Evolutionary conservation across 2,888 invertebrate genomes (phyloP), one percentile per base, ranked within the genome.

Genomic region (Rugalucina vietnamica): DNA sequence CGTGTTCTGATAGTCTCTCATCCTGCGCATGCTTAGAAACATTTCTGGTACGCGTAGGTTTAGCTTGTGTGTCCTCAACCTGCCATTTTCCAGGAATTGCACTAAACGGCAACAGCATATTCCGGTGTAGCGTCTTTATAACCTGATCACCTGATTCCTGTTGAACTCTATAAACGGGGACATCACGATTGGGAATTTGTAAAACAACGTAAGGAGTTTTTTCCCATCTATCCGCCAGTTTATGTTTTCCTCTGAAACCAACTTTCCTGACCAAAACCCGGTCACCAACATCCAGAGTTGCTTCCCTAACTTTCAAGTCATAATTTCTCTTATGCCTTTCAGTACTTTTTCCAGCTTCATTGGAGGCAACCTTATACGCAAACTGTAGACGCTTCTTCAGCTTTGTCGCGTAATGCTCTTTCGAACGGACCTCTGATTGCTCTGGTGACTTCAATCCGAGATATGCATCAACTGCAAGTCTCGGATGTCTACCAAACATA

Each of bases 391-490:
- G 50, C 14, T 72, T 71, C 18, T 36, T 54, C 24, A 72, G 10
- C 27, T 81, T 81, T 39, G 54, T n/a, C 18, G 76, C 76, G 60
- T 76, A 76, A 14, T 37, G 50, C 29, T 76, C 60, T 18, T 34
- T 69, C 36, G 37, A n/a, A 43, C 27, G 27, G 34, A 18, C 8
- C 37, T 57, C 24, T 4, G 70, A 12, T 14, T 8, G 3, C 24
- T 29, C 32, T 0, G 18, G n/a, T 39, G 37, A 14, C 14, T 65
- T n/a, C 27, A 77, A n/a, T 0, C 73, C 81, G 27, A 85, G 74
- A 18, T 72, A 77, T 4, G 77, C 73, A 49, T 88, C 86, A 27
- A 82, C 54, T n/a, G 82, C 82, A 4, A 86, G 69, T 12, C 84
- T 43, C 14, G 84, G 84, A n/a, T 84, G 71, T 36, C 85, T 74